These are phyloP conservation scores for Eretmodus cyanostictus DNA, from an alignment of 2,113 vertebrate genomes.

Conservation along the genomic window DNA sequence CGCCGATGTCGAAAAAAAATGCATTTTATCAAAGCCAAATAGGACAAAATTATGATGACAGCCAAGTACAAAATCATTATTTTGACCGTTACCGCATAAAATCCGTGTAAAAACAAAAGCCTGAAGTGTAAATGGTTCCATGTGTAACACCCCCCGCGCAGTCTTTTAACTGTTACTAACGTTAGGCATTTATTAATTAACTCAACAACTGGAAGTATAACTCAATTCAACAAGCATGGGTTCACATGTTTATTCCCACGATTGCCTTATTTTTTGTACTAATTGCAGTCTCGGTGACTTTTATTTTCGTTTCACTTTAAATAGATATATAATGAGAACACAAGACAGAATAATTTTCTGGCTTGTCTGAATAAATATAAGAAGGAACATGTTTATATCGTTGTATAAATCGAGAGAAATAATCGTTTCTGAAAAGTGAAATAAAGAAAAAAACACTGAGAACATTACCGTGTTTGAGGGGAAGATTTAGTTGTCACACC, in stretches of 20 bases:
- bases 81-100: slow-evolving; percentile 49
- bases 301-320: not conserved
- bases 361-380: not conserved
- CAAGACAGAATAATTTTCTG: not conserved
- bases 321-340: not conserved
- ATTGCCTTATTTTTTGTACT: not conserved
- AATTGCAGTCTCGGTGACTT: not conserved
- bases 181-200: not conserved
- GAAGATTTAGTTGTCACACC: slow-evolving; percentile 61
- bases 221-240: not conserved
- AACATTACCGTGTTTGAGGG: slow-evolving; percentile 44
- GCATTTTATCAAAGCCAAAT: slow-evolving; percentile 46
- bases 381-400: rapidly evolving
- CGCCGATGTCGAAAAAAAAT: slow-evolving; percentile 33
- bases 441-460: slow-evolving; percentile 7
- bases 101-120: slow-evolving; percentile 53
- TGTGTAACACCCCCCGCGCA: not conserved
- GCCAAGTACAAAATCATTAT: slow-evolving; percentile 62
- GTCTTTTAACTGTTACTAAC: not conserved
- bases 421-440: not conserved
- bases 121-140: slow-evolving; percentile 46
- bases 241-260: not conserved
- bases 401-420: not conserved
- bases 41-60: slow-evolving; percentile 21
- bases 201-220: not conserved